These are phyloP conservation scores for Australoheros scitulus DNA, from an alignment of 2,113 vertebrate genomes.

Conservation along the genomic window DNA sequence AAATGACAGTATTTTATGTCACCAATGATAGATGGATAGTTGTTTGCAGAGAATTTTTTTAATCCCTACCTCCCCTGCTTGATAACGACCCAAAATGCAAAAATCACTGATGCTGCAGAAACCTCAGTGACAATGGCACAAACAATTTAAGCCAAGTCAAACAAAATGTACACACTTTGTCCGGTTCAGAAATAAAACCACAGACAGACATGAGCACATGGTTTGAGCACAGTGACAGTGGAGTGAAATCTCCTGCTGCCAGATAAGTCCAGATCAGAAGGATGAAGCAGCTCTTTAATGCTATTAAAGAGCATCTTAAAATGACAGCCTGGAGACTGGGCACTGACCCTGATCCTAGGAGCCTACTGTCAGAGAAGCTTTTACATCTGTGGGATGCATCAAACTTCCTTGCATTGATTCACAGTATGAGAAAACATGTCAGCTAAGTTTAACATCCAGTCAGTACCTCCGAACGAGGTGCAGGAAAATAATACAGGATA, in stretches of 20 bases:
- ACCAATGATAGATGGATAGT: not conserved
- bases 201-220: constrained; percentile 39
- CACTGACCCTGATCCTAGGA: constrained; percentile 62
- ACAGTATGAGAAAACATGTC: constrained; percentile 2
- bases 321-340: constrained; percentile 56
- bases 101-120: not conserved
- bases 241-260: constrained; percentile 68
- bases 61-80: not conserved
- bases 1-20: not conserved
- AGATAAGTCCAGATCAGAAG: constrained; percentile 74
- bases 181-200: constrained; percentile 16
- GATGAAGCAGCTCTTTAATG: constrained; percentile 69
- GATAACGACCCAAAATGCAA: not conserved
- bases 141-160: not conserved
- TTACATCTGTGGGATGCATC: constrained; percentile 31
- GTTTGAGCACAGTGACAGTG: constrained; percentile 44
- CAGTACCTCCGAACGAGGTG: constrained; percentile 20
- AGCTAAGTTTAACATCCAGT: constrained; percentile 32
- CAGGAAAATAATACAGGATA: constrained; percentile 19
- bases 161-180: constrained; percentile 1
- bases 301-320: constrained; percentile 73
- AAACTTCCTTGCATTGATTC: constrained; percentile 36
- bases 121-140: not conserved
- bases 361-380: constrained; percentile 48
- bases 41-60: not conserved